These are phyloP conservation scores for Pseudoatta argentina DNA, from an alignment of 1,140 invertebrate species.

Conservation along the genomic window DNA sequence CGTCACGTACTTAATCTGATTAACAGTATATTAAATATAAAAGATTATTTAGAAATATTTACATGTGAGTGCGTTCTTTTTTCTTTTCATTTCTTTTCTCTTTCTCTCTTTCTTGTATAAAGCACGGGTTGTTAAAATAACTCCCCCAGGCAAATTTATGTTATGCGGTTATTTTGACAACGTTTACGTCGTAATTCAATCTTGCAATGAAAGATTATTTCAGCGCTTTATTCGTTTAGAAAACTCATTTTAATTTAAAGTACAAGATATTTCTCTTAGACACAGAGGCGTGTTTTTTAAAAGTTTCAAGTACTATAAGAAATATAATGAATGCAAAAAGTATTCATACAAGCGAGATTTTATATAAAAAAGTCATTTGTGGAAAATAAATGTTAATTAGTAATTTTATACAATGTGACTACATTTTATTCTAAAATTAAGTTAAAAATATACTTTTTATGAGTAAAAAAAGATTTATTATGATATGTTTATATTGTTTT, in stretches of 20 bases:
- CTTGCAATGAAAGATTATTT: conserved; percentile 40
- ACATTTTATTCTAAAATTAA: too few relatives aligned
- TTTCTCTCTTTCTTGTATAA: neutral
- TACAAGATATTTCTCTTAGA: neutral
- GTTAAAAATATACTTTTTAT: too few relatives aligned
- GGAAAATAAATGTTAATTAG: too few relatives aligned
- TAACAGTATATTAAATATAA: conserved; percentile 4
- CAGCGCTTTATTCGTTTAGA: conserved; percentile 25
- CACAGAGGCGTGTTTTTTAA: neutral
- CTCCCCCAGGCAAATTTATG: conserved; percentile 23
- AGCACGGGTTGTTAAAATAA: conserved; percentile 37
- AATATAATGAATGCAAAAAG: neutral
- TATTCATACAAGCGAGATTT: too few relatives aligned
- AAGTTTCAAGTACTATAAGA: neutral
- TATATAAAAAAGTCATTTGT: too few relatives aligned
- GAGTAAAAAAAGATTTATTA: too few relatives aligned
- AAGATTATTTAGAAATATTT: conserved; percentile 23
- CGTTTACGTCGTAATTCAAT: conserved; percentile 50
- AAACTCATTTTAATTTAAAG: conserved; percentile 36
- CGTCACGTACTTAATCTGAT: conserved; percentile 3
- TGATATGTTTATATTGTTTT: too few relatives aligned
- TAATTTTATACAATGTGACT: too few relatives aligned
- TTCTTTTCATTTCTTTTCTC: neutral
- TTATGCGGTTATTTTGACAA: neutral
- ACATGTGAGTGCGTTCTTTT: neutral